These are phyloP conservation scores for Thalpophila matura DNA, from an alignment of 2,888 invertebrate species.

Conservation along the genomic window DNA sequence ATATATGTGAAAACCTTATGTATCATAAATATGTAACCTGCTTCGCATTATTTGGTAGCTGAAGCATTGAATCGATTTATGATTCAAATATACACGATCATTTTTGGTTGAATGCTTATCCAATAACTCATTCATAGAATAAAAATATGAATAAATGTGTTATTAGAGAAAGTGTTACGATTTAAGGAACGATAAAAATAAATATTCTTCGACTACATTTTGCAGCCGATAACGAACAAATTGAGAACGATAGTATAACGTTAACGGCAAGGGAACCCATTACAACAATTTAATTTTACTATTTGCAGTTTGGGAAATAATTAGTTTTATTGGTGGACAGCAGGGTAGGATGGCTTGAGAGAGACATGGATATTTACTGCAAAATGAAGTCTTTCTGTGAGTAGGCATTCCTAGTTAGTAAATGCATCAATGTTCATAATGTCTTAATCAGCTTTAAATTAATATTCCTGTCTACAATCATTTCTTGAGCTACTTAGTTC, in stretches of 20 bases:
- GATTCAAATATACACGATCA: constrained; percentile 56
- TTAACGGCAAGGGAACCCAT: constrained; percentile 10
- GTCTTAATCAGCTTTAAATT: constrained; percentile 65
- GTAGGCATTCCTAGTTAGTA: constrained; percentile 27
- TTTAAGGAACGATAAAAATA: constrained; percentile 1
- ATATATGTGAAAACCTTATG: constrained; percentile 36
- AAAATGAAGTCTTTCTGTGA: constrained; percentile 35
- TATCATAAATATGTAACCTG: constrained; percentile 32
- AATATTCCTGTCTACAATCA: constrained; percentile 42
- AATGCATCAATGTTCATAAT: constrained; percentile 49
- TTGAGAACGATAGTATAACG: background rate
- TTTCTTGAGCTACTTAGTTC: constrained; percentile 11
- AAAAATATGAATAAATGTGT: constrained; percentile 28
- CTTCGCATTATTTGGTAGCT: constrained; percentile 37
- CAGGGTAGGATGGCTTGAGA: background rate
- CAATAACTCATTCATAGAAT: constrained; percentile 18
- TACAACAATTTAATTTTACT: constrained; percentile 2
- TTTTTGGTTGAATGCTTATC: constrained; percentile 9
- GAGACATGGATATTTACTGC: constrained; percentile 25
- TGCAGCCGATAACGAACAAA: constrained; percentile 24
- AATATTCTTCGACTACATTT: constrained; percentile 28
- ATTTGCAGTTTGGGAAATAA: constrained; percentile 15
- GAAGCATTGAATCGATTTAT: constrained; percentile 67
- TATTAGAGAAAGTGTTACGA: constrained; percentile 18
- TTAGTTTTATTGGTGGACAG: background rate